Evolutionary conservation across 2,113 vertebrate genomes (phyloP).

Genomic region (Columbina picui): DNA sequence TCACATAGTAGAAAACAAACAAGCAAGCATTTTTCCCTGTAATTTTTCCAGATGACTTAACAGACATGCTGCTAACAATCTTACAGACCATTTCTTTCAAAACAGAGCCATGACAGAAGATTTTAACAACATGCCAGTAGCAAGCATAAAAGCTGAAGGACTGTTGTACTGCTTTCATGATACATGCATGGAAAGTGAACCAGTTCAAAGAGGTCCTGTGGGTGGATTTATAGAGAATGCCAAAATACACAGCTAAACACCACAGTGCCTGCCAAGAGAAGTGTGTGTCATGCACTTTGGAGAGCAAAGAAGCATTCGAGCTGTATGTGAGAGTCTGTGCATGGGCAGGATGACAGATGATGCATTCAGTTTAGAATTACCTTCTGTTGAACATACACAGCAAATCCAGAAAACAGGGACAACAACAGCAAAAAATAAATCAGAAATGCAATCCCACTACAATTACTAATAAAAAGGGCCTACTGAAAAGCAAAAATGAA

Average conservation of each 20-base stretch:
- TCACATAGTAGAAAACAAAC: background rate
- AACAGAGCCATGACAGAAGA: background rate
- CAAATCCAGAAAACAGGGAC: conserved; percentile 33
- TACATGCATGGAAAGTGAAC: conserved; percentile 24
- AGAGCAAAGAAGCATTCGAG: background rate
- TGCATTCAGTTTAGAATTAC: conserved; percentile 21
- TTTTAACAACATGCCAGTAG: background rate
- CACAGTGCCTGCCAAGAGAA: background rate
- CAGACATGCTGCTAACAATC: conserved; percentile 10
- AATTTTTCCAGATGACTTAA: background rate
- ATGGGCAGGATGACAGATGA: conserved; percentile 19
- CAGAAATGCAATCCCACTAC: conserved; percentile 15
- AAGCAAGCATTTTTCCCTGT: background rate
- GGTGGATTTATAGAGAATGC: background rate
- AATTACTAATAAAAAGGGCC: background rate
- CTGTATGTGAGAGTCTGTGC: background rate
- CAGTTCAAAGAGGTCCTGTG: background rate
- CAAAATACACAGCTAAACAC: background rate
- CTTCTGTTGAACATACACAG: conserved; percentile 58
- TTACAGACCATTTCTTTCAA: background rate
- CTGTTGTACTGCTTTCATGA: background rate
- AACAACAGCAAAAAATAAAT: background rate
- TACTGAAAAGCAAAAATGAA: background rate
- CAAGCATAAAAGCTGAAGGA: background rate
- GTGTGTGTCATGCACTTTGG: background rate